phyloP scores from a whole-genome alignment of 2,888 invertebrate genomes.

The Aphidoletes aphidimyza region DNA sequence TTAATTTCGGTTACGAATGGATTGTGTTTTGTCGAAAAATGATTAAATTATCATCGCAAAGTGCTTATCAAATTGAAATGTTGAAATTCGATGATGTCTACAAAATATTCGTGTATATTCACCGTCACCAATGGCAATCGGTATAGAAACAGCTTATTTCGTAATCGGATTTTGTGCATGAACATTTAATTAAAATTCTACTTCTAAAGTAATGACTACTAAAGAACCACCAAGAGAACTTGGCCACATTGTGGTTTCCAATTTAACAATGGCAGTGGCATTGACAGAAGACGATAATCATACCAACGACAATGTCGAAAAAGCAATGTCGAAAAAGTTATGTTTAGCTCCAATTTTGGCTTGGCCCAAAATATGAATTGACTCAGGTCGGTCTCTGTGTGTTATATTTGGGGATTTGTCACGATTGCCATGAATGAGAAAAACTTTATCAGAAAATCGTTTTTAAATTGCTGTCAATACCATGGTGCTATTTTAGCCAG shows the following conservation, averaged over 20 bases:
- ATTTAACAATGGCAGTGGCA: conserved; percentile 8
- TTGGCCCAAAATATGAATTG: too few relatives aligned
- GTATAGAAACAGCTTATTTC: conserved; percentile 27
- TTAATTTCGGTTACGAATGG: conserved; percentile 18
- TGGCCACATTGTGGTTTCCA: background rate
- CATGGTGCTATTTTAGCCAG: background rate
- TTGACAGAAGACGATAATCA: background rate
- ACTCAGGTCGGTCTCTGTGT: too few relatives aligned
- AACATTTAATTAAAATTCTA: conserved; percentile 48
- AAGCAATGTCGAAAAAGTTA: too few relatives aligned
- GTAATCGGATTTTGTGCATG: conserved; percentile 48
- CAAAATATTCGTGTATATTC: background rate
- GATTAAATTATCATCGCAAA: conserved; percentile 35
- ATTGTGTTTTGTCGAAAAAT: background rate
- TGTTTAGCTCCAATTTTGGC: too few relatives aligned
- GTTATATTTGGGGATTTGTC: background rate
- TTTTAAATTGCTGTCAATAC: conserved; percentile 1
- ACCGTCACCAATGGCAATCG: background rate
- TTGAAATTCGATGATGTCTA: background rate
- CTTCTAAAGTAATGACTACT: background rate
- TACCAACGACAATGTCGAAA: background rate
- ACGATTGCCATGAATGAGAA: conserved; percentile 9
- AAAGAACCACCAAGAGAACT: background rate
- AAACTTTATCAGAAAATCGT: background rate
- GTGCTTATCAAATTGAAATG: conserved; percentile 31